These are phyloP conservation scores for Cricetomys ansorgei DNA, from an alignment of 2,113 vertebrate genomes.

Conservation along the genomic window DNA sequence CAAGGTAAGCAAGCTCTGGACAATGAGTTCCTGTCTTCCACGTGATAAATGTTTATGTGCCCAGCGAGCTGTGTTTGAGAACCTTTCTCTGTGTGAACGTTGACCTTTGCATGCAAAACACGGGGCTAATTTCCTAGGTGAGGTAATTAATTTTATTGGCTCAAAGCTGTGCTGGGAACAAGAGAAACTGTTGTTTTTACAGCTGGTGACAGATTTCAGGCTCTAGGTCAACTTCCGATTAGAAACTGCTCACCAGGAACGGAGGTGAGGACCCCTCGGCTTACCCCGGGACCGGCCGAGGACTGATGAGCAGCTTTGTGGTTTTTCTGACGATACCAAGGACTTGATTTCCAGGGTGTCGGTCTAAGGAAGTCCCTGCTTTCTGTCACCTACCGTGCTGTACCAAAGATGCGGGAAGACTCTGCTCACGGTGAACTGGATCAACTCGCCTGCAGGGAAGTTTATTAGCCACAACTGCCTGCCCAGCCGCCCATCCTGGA, in stretches of 20 bases:
- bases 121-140: constrained; percentile 50
- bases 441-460: neutral
- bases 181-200: constrained; percentile 44
- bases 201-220: neutral
- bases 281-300: too few relatives aligned
- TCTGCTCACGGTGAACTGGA: fast-evolving
- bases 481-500: too few relatives aligned
- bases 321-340: neutral
- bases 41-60: constrained; percentile 73
- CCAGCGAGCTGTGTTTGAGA: constrained; percentile 21
- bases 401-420: neutral
- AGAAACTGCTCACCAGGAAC: neutral
- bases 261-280: too few relatives aligned
- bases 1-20: constrained; percentile 63
- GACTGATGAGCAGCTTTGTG: neutral
- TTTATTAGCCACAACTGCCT: too few relatives aligned
- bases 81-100: constrained; percentile 35
- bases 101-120: constrained; percentile 73
- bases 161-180: neutral
- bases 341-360: neutral
- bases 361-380: neutral
- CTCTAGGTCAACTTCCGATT: too few relatives aligned
- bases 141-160: constrained; percentile 69
- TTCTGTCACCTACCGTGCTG: neutral
- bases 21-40: constrained; percentile 75